phyloP scores from a whole-genome alignment of 2,113 vertebrate species.

The Eidolon helvum region DNA sequence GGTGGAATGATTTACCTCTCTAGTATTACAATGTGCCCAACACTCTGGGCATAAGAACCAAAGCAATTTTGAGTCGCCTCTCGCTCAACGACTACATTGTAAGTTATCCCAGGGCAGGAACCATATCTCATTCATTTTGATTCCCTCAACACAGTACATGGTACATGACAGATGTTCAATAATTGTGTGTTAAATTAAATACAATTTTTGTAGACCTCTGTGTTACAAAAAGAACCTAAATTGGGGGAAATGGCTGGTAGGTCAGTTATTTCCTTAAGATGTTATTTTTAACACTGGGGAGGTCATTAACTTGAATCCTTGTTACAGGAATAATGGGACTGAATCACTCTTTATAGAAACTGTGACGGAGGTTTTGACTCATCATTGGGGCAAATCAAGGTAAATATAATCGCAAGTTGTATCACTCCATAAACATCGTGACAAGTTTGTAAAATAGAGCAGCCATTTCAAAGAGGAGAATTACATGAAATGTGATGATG shows the following conservation, averaged over 20 bases:
- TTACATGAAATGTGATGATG: not conserved
- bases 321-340: constrained; percentile 57
- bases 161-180: not conserved
- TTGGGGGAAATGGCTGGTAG: not conserved
- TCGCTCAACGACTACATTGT: not conserved
- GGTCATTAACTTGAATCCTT: constrained; percentile 54
- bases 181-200: not conserved
- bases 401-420: constrained; percentile 1
- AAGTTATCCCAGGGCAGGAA: not conserved
- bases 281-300: constrained; percentile 58
- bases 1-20: not conserved
- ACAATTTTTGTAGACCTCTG: not conserved
- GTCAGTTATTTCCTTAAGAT: constrained; percentile 41
- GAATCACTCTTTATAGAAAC: constrained; percentile 63
- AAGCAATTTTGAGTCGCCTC: not conserved
- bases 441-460: not conserved
- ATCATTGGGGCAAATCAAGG: constrained; percentile 46
- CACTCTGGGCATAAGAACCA: not conserved
- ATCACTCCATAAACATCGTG: constrained; percentile 23
- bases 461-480: constrained; percentile 3
- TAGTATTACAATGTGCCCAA: not conserved
- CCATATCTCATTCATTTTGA: not conserved
- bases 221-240: not conserved
- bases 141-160: not conserved
- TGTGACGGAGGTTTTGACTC: constrained; percentile 59